Percentiles rank a stretch among this genome's conserved stretches.
These are phyloP conservation scores for Drosophila arizonae DNA, from an alignment of 1,140 invertebrate genomes.

Conservation along the genomic window DNA sequence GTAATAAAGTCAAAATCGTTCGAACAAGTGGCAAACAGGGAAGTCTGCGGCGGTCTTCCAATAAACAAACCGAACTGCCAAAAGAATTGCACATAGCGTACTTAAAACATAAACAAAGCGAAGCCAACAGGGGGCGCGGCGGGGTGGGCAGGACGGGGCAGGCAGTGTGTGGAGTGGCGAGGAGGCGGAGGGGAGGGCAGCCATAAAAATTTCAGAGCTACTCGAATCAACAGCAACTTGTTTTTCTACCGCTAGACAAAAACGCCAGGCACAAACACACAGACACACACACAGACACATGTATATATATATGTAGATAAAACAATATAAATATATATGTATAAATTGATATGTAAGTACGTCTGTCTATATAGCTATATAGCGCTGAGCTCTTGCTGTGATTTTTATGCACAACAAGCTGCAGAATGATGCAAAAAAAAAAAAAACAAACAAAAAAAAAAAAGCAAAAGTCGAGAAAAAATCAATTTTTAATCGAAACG, in stretches of 20 bases:
- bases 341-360: conserved; percentile 3
- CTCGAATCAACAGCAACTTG: conserved; percentile 69
- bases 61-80: conserved; percentile 76
- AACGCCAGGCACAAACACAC: conserved; percentile 43
- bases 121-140: conserved; percentile 15
- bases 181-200: background rate
- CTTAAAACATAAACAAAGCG: conserved; percentile 77
- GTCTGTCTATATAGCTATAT: conserved; percentile 4
- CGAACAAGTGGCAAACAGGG: conserved; percentile 73
- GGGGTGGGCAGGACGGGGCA: background rate
- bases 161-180: background rate
- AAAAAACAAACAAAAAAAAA: conserved; percentile 2
- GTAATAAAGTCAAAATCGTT: background rate
- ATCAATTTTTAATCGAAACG: conserved; percentile 77
- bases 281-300: background rate
- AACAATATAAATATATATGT: conserved; percentile 12
- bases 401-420: conserved; percentile 81
- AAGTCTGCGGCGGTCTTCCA: conserved; percentile 71
- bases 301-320: background rate
- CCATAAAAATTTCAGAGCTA: conserved; percentile 71
- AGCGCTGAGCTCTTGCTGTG: conserved; percentile 63
- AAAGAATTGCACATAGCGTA: conserved; percentile 72
- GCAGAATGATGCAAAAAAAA: conserved; percentile 61
- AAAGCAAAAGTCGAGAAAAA: conserved; percentile 25
- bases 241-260: conserved; percentile 71